A percentile compares a stretch with the other conserved stretches of the same genome.
phyloP scores from a whole-genome alignment of 2,888 invertebrate genomes.

The Ormia ochracea region DNA sequence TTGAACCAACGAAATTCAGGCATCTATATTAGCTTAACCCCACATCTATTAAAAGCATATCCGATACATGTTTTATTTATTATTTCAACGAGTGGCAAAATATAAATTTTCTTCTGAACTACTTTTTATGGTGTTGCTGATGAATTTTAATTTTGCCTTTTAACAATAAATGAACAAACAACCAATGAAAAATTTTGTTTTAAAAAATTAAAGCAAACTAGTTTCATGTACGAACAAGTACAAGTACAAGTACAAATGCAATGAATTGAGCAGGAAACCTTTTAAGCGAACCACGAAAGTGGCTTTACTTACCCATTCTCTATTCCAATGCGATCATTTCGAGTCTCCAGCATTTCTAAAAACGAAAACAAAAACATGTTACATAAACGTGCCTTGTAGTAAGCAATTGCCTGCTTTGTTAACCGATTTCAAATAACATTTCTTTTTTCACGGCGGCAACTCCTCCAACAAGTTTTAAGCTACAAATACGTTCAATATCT shows the following conservation, averaged over 20 bases:
- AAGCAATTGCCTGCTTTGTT: constrained; percentile 2
- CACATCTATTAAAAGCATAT: no score
- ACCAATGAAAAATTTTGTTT: background rate
- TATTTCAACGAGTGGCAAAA: no score
- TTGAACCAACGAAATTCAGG: no score
- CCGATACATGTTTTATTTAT: no score
- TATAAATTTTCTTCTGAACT: no score
- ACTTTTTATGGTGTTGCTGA: background rate
- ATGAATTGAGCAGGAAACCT: constrained; percentile 48
- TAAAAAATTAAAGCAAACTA: constrained; percentile 11
- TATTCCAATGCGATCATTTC: constrained; percentile 31
- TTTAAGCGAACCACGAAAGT: constrained; percentile 5
- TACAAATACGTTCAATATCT: background rate
- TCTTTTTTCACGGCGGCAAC: background rate
- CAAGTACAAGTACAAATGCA: no score
- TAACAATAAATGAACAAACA: constrained; percentile 16
- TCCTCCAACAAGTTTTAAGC: background rate
- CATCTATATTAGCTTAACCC: no score
- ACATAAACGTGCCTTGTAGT: constrained; percentile 22
- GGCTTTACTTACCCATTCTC: background rate
- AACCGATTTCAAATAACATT: background rate
- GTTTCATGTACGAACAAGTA: no score
- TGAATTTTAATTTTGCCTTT: constrained; percentile 45
- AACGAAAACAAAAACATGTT: background rate
- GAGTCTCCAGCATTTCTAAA: background rate